Base-by-base conservation (phyloP, 2,113 vertebrate species). In the Eonycteris spelaea region DNA sequence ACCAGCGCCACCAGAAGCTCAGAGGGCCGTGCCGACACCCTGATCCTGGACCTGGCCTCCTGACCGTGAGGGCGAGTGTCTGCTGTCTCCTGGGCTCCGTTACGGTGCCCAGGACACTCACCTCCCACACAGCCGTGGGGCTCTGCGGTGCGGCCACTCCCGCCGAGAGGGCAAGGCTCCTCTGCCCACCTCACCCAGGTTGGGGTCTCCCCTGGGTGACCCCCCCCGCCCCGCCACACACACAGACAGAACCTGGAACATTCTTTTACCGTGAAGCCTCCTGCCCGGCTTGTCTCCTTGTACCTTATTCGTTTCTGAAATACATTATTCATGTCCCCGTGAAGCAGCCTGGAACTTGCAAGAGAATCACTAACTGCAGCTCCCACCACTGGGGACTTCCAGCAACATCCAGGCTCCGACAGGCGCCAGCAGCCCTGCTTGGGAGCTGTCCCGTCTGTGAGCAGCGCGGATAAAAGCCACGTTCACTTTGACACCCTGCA, bases 401-500 rank as follows among this genome's bases (percentile, higher is more conserved):
- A 7, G 74, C 38, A 12, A 6, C 75, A 0, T 33, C 45, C 48
- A 7, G 68, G 30, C 51, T 30, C 75, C 28, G 18, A 6, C 33
- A n/a, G 26, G n/a, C 40, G 2, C 63, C 40, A 1, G 75, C 57
- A 8, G 33, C 65, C 65, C 61, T 12, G 5, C 7, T 2, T 12
- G 70, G 51, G 5, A 38, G 33, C 59, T 4, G 28, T 40, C 38
- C 16, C 0, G 11, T 16, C 70, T 18, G 28, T 40, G 77, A 77
- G n/a, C 51, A 22, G n/a, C 3, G 7, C 0, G 2, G 28, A 16
- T 6, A 16, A 24, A 71, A 74, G 51, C 10, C 0, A 0, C 33
- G 26, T 38, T 35, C 48, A 51, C 48, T 14, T 3, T 51, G n/a
- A 1, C 4, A 15, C 33, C 68, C 3, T 0, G 33, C 6, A 4